These are phyloP conservation scores for Eupeodes latifasciatus DNA, from an alignment of 2,888 invertebrate genomes.

Conservation along the genomic window DNA sequence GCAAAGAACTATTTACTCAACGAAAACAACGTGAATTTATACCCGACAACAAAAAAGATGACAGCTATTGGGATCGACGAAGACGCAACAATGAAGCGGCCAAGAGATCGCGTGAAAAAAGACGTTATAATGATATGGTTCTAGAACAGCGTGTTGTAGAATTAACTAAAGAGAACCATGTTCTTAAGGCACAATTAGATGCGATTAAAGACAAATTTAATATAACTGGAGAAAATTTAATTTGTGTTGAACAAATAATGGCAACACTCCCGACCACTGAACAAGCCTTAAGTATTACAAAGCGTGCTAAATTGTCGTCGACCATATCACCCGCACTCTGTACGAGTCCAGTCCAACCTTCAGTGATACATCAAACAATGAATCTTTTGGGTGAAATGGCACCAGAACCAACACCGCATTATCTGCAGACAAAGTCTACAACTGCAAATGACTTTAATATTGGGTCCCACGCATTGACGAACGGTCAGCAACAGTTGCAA, in stretches of 20 bases:
- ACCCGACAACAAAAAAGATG: conserved; percentile 98
- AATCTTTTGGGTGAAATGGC: conserved; percentile 65
- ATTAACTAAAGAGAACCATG: conserved; percentile 97
- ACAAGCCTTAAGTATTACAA: conserved; percentile 92
- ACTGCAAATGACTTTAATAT: conserved; percentile 80
- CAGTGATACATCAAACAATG: conserved; percentile 87
- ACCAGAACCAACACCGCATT: conserved; percentile 58
- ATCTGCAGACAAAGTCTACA: conserved; percentile 43
- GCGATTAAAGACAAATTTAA: conserved; percentile 97
- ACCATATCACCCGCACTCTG: conserved; percentile 85
- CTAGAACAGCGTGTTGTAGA: conserved; percentile 97
- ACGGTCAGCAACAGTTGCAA: conserved; percentile 56
- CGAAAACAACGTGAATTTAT: conserved; percentile 98
- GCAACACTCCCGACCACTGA: conserved; percentile 93
- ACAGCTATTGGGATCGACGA: conserved; percentile 98
- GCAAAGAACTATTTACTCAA: conserved; percentile 94
- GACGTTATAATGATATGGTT: conserved; percentile 98
- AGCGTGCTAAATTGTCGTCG: conserved; percentile 86
- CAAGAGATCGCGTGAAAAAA: conserved; percentile 97
- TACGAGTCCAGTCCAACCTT: conserved; percentile 86
- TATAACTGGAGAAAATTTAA: conserved; percentile 93
- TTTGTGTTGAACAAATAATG: conserved; percentile 94
- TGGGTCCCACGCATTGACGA: conserved; percentile 34
- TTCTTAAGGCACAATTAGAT: conserved; percentile 95
- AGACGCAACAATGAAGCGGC: conserved; percentile 98